Conservation (phyloP, 2,113 vertebrate species). For the Cochlearius cochlearius region DNA sequence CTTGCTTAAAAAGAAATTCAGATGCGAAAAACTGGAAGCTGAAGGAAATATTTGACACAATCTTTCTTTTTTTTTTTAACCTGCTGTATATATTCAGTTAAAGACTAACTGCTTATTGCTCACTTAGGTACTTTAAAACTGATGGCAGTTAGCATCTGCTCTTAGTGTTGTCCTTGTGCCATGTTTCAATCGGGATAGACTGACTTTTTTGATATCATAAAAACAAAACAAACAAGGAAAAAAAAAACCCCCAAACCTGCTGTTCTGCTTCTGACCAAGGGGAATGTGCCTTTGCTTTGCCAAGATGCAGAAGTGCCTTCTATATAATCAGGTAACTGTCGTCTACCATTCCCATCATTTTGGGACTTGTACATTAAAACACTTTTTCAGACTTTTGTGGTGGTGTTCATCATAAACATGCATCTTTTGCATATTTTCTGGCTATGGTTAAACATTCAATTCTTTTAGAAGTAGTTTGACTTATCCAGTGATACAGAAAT, state of each 20-base stretch:
- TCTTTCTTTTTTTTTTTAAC: background rate
- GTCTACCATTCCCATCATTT: background rate
- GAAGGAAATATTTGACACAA: background rate
- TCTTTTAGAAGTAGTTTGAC: conserved; percentile 52
- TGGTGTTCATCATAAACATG: background rate
- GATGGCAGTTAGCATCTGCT: background rate
- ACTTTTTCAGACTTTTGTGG: background rate
- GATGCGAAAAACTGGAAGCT: background rate
- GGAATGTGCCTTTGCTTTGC: background rate
- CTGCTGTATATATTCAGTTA: background rate
- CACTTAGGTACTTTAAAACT: background rate
- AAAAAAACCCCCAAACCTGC: background rate
- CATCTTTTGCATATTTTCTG: background rate
- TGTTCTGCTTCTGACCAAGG: background rate
- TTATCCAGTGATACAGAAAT: conserved; percentile 29
- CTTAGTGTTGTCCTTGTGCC: background rate
- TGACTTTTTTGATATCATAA: background rate
- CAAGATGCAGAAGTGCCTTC: background rate
- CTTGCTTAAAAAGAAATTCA: background rate
- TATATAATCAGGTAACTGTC: background rate
- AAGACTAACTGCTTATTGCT: background rate
- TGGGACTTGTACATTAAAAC: background rate
- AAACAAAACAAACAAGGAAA: background rate
- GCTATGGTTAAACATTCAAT: background rate
- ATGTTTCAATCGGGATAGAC: background rate